Evolutionary conservation across 2,888 invertebrate genomes (phyloP), one percentile per base, ranked within the genome.

Genomic region (Aspidapion aeneum): DNA sequence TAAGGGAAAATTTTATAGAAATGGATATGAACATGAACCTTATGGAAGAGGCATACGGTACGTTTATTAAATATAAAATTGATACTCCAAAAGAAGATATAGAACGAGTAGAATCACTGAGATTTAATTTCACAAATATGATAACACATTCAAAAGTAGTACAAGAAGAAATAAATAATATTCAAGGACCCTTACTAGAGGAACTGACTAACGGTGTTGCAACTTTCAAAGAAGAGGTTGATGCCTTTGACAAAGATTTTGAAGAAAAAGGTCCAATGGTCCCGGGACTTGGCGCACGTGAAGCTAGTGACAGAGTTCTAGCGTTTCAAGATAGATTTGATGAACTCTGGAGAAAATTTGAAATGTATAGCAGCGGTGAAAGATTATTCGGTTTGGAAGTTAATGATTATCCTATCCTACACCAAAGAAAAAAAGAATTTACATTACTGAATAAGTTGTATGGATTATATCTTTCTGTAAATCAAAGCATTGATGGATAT

Each of bases 401-500:
- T 3, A 89, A 91, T 18, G 91, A 93, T 63, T 95, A 94, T 80
- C 94, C 94, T 0, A 83, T 88, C 63, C 78, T 96, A 58, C 86
- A 89, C 65, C 86, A 88, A 71, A 87, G 92, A 68, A 93, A 91
- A 77, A 92, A 90, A 71, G 93, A 95, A 75, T 88, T 96, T 71
- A 90, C 90, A 76, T 84, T 95, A 58, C 81, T 96, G 18, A 93
- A 90, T 79, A 92, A 93, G 77, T 81, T 96, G 75, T 96, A 92
- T 70, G 82, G 85, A 0, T 78, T 90, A 61, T 96, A 94, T 80
- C 84, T 93, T 70, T 85, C 89, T 72, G 95, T 96, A 0, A 90
- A 93, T 82, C 89, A 90, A 72, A 90, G 91, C 1, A 91, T 96
- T 61, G 90, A 93, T 74, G 90, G 91, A 1, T 96, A 95, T 76